A percentile compares a stretch with the other conserved stretches of the same genome.
Conservation (phyloP, 1,140 invertebrate genomes). For the Eupeodes corollae region DNA sequence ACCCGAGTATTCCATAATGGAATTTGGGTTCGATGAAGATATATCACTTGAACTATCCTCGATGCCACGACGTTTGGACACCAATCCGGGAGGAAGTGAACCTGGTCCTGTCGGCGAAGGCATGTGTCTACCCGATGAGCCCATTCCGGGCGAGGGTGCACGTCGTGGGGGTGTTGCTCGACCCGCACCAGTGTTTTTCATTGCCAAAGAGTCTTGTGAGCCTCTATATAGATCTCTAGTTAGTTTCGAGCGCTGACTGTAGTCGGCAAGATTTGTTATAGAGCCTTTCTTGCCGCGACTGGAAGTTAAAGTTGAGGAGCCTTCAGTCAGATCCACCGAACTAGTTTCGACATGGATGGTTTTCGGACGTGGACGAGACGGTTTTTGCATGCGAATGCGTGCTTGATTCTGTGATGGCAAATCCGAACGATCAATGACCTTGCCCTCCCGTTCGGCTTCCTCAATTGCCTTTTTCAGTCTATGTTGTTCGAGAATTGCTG, state of each 20-base stretch:
- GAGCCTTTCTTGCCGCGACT: constrained; percentile 69
- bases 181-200: constrained; percentile 63
- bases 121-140: constrained; percentile 50
- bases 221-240: constrained; percentile 77
- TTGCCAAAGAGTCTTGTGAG: constrained; percentile 72
- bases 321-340: constrained; percentile 59
- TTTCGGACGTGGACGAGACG: constrained; percentile 60
- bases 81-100: constrained; percentile 66
- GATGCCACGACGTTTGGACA: constrained; percentile 62
- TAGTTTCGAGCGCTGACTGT: constrained; percentile 9
- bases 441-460: constrained; percentile 81
- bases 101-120: constrained; percentile 68
- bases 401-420: constrained; percentile 42
- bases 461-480: constrained; percentile 89
- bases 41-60: constrained; percentile 81
- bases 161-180: constrained; percentile 66
- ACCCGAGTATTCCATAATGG: constrained; percentile 81
- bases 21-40: constrained; percentile 57
- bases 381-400: constrained; percentile 43
- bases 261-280: constrained; percentile 68
- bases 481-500: constrained; percentile 86
- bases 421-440: constrained; percentile 60
- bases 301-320: constrained; percentile 48
- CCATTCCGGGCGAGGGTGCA: constrained; percentile 63
- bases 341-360: constrained; percentile 78